Base-by-base conservation (phyloP, 1,140 invertebrate species). In the Leptinotarsa undecemlineata region DNA sequence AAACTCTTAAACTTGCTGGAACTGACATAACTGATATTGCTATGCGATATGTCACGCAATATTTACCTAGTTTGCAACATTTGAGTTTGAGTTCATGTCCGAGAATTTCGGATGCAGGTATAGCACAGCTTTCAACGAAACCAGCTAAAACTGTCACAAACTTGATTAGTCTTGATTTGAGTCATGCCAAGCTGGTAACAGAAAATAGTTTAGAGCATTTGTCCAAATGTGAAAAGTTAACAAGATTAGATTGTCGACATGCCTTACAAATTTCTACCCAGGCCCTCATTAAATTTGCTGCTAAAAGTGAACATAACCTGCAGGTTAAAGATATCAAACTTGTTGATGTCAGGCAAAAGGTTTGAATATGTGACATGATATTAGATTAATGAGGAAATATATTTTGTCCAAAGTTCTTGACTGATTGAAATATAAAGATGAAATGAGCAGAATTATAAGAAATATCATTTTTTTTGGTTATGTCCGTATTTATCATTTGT, bases 1-100 rank as follows among this genome's bases (percentile, higher is more conserved):
- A 90, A 71, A 90, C 89, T 64, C 86, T 98, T 17, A 89, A 90
- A 51, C 85, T 98, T 3, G 92, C 94, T 48, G 96, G 96, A 33
- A 96, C 95, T 3, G 94, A 97, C 77, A 91, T 98, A 57, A 94
- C 95, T 0, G 96, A 98, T 82, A 91, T 95, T 19, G 92, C 95
- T 0, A 88, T 98, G 79, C 89, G 93, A 17, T 91, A 94, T 71
- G 90, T 96, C 4, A 90, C 91, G 1, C 92, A 95, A 84, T 92
- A 95, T 80, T 81, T 96, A 66, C 91, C 92, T 0, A 87, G 90
- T 78, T 83, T 98, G 61, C 87, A 90, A 23, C 89, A 90, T 63
- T 85, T 98, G 64, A 93, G 96, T 86, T 86, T 97, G 13, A 95
- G 94, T 17, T 93, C 92, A 47, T 97, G 95, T 85, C 91, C 92